Percentiles rank a stretch among this genome's conserved stretches.
Evolutionary conservation across 2,113 vertebrate genomes (phyloP).

Genomic region (Perccottus glenii): DNA sequence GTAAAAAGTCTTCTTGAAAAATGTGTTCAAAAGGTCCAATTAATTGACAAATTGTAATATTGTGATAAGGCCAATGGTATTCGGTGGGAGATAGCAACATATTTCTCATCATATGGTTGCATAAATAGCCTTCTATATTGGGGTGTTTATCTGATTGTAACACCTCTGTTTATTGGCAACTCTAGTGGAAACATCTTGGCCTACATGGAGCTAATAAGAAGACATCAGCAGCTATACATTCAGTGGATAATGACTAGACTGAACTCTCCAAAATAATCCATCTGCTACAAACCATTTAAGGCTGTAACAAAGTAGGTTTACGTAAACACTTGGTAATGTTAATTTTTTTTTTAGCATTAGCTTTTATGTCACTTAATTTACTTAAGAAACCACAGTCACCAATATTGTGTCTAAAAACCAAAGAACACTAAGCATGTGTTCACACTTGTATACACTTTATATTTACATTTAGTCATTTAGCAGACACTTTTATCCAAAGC

Average conservation of each 20-base stretch:
- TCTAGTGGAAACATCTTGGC: slow-evolving; percentile 41
- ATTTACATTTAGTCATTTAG: no score
- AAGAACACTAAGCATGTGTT: no score
- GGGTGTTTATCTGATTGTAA: slow-evolving; percentile 32
- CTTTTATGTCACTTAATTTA: no score
- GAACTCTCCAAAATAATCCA: slow-evolving; percentile 34
- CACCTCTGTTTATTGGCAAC: slow-evolving; percentile 44
- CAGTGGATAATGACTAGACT: slow-evolving; percentile 38
- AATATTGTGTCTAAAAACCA: no score
- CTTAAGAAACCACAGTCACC: no score
- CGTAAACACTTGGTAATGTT: no score
- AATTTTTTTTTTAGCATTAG: no score
- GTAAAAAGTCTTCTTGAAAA: slow-evolving; percentile 19
- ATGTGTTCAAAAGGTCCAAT: neutral
- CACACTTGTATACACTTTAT: no score
- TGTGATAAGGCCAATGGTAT: slow-evolving; percentile 1
- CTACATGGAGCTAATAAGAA: slow-evolving; percentile 44
- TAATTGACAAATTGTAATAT: slow-evolving; percentile 19
- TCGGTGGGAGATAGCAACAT: no score
- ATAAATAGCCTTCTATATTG: slow-evolving; percentile 17
- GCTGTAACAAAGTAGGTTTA: no score
- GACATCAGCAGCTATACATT: slow-evolving; percentile 39
- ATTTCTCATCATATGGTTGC: no score
- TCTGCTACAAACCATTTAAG: slow-evolving; percentile 3
- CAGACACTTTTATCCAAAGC: no score